Percentiles rank a stretch among this genome's conserved stretches.
These are phyloP conservation scores for Euphonia xanthogaster DNA, from an alignment of 2,797 vertebrate genomes.

Conservation along the genomic window DNA sequence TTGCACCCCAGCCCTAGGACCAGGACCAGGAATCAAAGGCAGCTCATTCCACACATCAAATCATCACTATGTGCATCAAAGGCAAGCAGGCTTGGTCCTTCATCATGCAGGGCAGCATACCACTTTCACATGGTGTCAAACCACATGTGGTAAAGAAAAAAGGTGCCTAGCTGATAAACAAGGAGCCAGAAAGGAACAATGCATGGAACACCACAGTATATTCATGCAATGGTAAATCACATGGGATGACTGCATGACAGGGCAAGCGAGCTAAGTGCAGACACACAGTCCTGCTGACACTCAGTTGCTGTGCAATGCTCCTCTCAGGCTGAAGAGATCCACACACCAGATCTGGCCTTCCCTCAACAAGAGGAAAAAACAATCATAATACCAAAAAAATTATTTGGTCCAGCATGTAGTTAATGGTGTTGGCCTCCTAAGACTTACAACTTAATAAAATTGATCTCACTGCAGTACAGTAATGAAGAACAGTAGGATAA, in stretches of 20 bases:
- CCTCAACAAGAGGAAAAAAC: background rate
- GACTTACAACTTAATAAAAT: conserved; percentile 74
- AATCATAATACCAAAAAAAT: conserved; percentile 48
- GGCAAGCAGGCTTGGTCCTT: background rate
- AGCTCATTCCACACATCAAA: background rate
- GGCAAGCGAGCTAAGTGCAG: background rate
- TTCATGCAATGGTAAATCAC: background rate
- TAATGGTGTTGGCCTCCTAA: conserved; percentile 63
- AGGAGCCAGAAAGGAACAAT: background rate
- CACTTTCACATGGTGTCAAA: background rate
- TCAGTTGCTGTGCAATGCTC: fast-evolving
- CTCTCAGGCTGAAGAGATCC: background rate
- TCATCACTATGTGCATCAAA: background rate
- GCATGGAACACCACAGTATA: background rate
- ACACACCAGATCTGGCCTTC: background rate
- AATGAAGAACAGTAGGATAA: conserved; percentile 75
- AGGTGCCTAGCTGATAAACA: background rate
- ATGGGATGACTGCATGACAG: background rate
- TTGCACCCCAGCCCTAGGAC: background rate
- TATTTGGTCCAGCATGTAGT: conserved; percentile 62
- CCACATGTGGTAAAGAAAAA: background rate
- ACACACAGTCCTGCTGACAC: background rate
- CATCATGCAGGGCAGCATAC: background rate
- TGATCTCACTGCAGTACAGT: conserved; percentile 70
- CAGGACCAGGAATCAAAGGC: background rate